These are phyloP conservation scores for Anableps anableps DNA, from an alignment of 2,797 vertebrate genomes.

Conservation along the genomic window DNA sequence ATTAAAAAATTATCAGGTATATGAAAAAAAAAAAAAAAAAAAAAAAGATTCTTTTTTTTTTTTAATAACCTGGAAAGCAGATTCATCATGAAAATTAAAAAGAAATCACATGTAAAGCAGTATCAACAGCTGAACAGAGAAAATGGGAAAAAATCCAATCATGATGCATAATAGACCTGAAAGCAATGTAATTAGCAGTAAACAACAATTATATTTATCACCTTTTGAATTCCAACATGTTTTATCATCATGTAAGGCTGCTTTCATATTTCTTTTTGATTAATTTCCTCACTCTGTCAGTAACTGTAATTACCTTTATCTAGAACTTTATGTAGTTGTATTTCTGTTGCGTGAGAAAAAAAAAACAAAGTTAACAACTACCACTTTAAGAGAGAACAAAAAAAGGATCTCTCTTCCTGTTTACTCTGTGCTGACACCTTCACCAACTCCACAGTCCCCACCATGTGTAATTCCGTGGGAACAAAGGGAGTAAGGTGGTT, in stretches of 20 bases:
- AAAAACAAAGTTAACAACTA: background rate
- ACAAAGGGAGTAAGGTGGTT: constrained; percentile 17
- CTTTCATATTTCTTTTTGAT: constrained; percentile 16
- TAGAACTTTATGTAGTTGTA: constrained; percentile 14
- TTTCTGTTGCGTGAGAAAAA: constrained; percentile 7
- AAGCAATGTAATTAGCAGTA: constrained; percentile 49
- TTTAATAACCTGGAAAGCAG: constrained; percentile 29
- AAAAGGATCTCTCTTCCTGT: background rate
- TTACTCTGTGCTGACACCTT: constrained; percentile 15
- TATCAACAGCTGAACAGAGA: constrained; percentile 5
- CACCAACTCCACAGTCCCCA: constrained; percentile 19
- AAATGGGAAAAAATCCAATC: constrained; percentile 29
- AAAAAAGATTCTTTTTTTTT: constrained; percentile 1
- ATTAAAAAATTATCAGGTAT: constrained; percentile 22
- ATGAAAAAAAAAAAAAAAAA: constrained; percentile 4
- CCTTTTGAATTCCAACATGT: constrained; percentile 18
- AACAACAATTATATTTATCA: constrained; percentile 42
- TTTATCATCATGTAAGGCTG: constrained; percentile 12
- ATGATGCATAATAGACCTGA: constrained; percentile 31
- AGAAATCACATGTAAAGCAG: constrained; percentile 42
- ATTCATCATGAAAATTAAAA: constrained; percentile 33
- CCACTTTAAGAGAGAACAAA: constrained; percentile 8
- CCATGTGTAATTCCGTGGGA: constrained; percentile 29
- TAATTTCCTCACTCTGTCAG: constrained; percentile 23
- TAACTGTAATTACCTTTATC: constrained; percentile 35